Base-by-base conservation (phyloP, 2,113 vertebrate genomes). In the Aspiorhynchus laticeps region DNA sequence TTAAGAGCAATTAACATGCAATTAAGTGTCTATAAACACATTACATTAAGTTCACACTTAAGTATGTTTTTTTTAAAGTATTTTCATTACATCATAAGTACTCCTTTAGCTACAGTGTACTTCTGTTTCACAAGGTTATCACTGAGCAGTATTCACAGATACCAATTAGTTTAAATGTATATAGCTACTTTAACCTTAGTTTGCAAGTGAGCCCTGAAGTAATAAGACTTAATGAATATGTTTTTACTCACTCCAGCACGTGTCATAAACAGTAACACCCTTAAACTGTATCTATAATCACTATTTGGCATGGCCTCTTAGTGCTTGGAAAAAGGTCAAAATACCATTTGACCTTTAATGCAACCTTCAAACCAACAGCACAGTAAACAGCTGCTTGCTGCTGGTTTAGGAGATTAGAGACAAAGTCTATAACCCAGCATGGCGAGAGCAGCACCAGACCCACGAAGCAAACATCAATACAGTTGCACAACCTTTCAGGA, bases 291-390 rank as follows among this genome's bases (percentile, higher is more conserved):
- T 36, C 31, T 36, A 21, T 38, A 2, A 24, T 73, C 4, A 73
- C 69, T 73, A 31, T 51, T 28, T 77, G 19, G 6, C 46, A 51
- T 15, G 2, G 75, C n/a, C 41, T 38, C n/a, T 48, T 78, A 21
- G 17, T 5, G 43, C 74, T 31, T 76, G 24, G 28, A 77, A 63
- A 80, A 38, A 26, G 21, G 11, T 65, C 36, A 41, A 65, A 82
- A 43, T 26, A 43, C 38, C 8, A 28, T 65, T 43, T 67, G 59
- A 82, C 59, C 80, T 82, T 82, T 82, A 46, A 24, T 43, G 8
- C 4, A 46, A 65, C 59, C 26, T 43, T 82, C 38, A 61, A 65
- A 31, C 38, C 38, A 65, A 19, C n/a, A 82, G 80, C 17, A 46
- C 4, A 10, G 19, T 67, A 46, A 82, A 82, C 21, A 67, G 61